A percentile compares a stretch with the other conserved stretches of the same genome.
phyloP scores from a whole-genome alignment of 2,797 vertebrate genomes.

The Crocodylus rhombifer region DNA sequence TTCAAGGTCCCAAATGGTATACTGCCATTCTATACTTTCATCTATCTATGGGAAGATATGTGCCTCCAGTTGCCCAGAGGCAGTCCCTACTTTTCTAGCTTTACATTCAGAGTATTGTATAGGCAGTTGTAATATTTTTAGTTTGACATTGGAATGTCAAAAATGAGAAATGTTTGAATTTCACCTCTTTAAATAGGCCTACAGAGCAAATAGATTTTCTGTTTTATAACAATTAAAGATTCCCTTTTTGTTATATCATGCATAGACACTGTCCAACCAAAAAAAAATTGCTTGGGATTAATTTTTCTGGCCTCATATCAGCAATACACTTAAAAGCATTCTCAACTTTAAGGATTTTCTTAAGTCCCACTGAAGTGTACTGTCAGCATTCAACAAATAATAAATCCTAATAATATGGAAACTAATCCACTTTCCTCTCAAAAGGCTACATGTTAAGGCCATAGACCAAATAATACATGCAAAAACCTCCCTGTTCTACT shows the following conservation, averaged over 20 bases:
- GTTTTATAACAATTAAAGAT: constrained; percentile 27
- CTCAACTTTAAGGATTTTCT: constrained; percentile 73
- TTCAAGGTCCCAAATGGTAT: not conserved
- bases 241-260: constrained; percentile 37
- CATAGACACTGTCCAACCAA: constrained; percentile 25
- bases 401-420: constrained; percentile 48
- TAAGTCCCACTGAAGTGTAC: constrained; percentile 60
- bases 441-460: constrained; percentile 45
- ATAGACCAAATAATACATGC: constrained; percentile 52
- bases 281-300: constrained; percentile 53
- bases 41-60: not conserved
- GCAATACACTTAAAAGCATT: constrained; percentile 60
- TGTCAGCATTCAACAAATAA: constrained; percentile 71
- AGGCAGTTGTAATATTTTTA: constrained; percentile 7
- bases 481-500: constrained; percentile 53
- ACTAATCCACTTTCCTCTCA: constrained; percentile 63
- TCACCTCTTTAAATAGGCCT: constrained; percentile 1
- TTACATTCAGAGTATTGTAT: not conserved
- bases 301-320: constrained; percentile 66
- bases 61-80: not conserved
- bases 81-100: constrained; percentile 3
- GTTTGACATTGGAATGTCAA: constrained; percentile 1
- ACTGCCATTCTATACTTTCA: constrained; percentile 16
- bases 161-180: constrained; percentile 12
- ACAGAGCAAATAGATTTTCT: not conserved